Evolutionary conservation across 2,888 invertebrate species (phyloP), one percentile per base, ranked within the genome.

Genomic region (Drosophila diplacantha): DNA sequence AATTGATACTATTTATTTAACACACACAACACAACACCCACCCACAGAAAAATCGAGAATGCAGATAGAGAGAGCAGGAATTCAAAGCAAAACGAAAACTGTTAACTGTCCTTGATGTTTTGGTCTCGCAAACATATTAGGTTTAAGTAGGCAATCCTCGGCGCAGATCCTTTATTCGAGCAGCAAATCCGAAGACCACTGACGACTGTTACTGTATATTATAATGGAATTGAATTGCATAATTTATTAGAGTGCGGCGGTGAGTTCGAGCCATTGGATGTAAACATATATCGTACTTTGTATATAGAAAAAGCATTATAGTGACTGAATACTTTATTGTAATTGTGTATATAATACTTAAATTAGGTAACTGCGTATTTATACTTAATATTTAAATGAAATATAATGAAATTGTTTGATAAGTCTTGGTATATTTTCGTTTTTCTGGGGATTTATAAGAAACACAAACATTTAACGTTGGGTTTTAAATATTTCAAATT

Each of bases 291-390:
- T 67, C 37, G 51, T 68, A 66, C 58, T 81, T 74, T 80, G 81
- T 80, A 80, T 75, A 79, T 83, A 79, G 72, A 82, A 75, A 80
- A 72, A 83, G 83, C 82, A 81, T 83, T 83, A 81, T 81, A 81
- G 81, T 83, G 81, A 81, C 81, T 81, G 81, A 81, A 83, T 84
- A 79, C 73, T 67, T 78, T 75, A 78, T 78, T 84, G 75, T 81
- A 84, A 83, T 81, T 81, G 81, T 84, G 84, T 84, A 83, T 84
- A 81, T 84, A 80, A 80, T 80, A 80, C 83, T 74, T 81, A 53
- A 52, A 46, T 46, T 80, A 80, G 84, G 73, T 74, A 84, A 80
- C 84, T 70, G 61, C 78, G 69, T 83, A 84, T 80, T 80, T 80
- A 80, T 80, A 83, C 75, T 63, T 83, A 73, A 83, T 83, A 81